Evolutionary conservation across 2,113 vertebrate species (phyloP), one percentile per base, ranked within the genome.

Genomic region (Caretta caretta): DNA sequence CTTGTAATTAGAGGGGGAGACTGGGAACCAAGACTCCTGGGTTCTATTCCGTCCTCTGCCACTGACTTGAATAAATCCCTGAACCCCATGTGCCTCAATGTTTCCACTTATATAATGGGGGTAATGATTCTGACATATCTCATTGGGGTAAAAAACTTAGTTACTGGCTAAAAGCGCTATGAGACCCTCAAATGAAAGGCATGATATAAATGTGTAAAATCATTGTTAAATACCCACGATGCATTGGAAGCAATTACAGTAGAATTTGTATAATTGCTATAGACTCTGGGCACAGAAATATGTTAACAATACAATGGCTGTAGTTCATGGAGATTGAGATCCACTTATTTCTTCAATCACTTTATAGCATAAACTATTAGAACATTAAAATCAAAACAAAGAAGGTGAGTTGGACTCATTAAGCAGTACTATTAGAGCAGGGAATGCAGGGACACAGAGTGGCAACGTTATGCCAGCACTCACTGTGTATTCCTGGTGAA

Each of bases 51-150:
- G 62, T 5, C 51, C 85, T 59, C n/a, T 83, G 65, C 46, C 59
- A 75, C 9, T 38, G 65, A 35, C 49, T 24, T 78, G 78, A 95
- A 79, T 86, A 69, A 69, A 50, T 87, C 80, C 80, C 56, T 84
- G 93, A 38, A 86, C 86, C 89, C 89, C 38, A 19, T 38, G n/a
- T 81, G 29, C 80, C 92, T 90, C 80, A 92, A 8, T 78, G 5
- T 85, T 94, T 80, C 79, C 88, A 53, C 86, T 97, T 96, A 94
- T 53, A 24, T 94, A 94, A 95, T 27, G 17, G 8, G 17, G 72
- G 3, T 50, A 93, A 27, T 59, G 85, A 29, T 91, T 89, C 29
- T 86, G 89, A 16, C 85, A 85, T 92, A 49, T 29, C n/a, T 90
- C 87, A 90, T 86, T 56, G 48, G 2, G 3, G 3, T 90, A 48